Conservation (phyloP, 2,797 vertebrate species). For the Tinamus major region DNA sequence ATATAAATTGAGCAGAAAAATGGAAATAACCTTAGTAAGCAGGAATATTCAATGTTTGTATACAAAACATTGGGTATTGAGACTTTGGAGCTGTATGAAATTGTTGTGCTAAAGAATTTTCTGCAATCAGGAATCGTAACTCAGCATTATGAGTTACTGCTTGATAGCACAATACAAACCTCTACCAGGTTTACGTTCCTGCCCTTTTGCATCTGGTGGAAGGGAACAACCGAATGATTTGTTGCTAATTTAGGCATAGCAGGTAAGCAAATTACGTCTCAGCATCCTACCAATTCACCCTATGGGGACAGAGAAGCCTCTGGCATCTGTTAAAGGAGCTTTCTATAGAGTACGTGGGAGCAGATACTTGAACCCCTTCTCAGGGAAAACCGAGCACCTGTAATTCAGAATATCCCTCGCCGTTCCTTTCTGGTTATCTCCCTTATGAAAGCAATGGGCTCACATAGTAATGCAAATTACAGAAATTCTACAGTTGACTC, state of each 20-base stretch:
- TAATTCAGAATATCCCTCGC: neutral
- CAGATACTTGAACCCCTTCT: accelerated
- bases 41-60: neutral
- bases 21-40: neutral
- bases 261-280: slow-evolving; percentile 23
- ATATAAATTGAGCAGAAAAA: slow-evolving; percentile 12
- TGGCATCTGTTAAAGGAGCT: neutral
- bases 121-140: neutral
- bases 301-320: neutral
- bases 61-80: neutral
- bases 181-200: neutral
- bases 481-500: neutral
- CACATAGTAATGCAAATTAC: neutral
- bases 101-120: neutral
- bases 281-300: slow-evolving; percentile 32
- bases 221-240: slow-evolving; percentile 7
- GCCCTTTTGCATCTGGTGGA: neutral
- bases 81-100: neutral
- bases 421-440: neutral
- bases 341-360: neutral
- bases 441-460: accelerated
- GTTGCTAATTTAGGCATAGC: slow-evolving; percentile 10
- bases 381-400: neutral
- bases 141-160: neutral
- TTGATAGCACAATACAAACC: no score